A percentile compares a stretch with the other conserved stretches of the same genome.
phyloP scores from a whole-genome alignment of 2,888 invertebrate species.

The Apamea crenata region DNA sequence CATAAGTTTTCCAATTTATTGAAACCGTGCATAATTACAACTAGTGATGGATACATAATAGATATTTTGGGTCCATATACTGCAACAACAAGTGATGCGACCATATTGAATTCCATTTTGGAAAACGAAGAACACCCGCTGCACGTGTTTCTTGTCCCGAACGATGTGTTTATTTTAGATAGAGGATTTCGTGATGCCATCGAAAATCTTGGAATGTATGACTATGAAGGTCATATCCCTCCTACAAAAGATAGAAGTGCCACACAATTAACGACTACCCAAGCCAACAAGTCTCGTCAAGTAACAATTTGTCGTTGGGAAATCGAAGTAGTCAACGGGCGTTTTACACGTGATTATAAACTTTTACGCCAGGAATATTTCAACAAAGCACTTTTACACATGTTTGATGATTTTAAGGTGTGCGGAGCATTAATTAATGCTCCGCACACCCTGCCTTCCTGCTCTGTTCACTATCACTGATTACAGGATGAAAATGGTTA shows the following conservation, averaged over 20 bases:
- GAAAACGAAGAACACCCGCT: conserved; percentile 9
- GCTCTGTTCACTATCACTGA: too few species aligned
- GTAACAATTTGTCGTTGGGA: too few species aligned
- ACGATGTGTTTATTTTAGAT: too few species aligned
- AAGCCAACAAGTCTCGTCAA: conserved; percentile 39
- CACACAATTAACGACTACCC: conserved; percentile 38
- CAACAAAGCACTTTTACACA: conserved; percentile 21
- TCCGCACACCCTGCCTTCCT: too few species aligned
- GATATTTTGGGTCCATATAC: conserved; percentile 47
- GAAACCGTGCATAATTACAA: too few species aligned
- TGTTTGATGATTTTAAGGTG: conserved; percentile 27
- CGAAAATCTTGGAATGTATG: conserved; percentile 14
- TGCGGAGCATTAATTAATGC: too few species aligned
- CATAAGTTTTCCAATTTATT: too few species aligned
- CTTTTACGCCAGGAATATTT: conserved; percentile 15
- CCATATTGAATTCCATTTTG: conserved; percentile 22
- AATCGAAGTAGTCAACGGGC: too few species aligned
- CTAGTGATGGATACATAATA: conserved; percentile 4
- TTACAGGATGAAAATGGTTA: too few species aligned
- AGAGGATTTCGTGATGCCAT: too few species aligned
- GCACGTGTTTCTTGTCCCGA: too few species aligned
- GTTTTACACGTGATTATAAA: too few species aligned
- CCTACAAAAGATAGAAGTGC: conserved; percentile 34
- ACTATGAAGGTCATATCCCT: conserved; percentile 32
- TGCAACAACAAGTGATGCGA: conserved; percentile 42